Conservation (phyloP, 37 sponge, comb jelly and placozoan species). For the Dysidea cf. avara region DNA sequence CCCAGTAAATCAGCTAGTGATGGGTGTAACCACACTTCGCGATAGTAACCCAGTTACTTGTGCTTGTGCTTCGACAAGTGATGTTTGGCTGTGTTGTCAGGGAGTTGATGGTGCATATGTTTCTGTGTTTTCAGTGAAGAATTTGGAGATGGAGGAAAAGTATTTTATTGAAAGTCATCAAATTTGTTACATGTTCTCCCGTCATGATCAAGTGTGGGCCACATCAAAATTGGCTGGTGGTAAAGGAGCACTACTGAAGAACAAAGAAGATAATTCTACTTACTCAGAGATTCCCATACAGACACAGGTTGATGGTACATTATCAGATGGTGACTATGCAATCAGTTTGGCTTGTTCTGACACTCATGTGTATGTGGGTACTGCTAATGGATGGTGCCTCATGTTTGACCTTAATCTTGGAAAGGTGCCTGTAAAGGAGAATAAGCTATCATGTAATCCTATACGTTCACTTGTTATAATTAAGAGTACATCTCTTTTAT, state of each 20-base stretch:
- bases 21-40: slow-evolving; percentile 51
- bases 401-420: slow-evolving; percentile 26
- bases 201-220: slow-evolving; percentile 73
- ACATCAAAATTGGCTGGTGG: slow-evolving; percentile 11
- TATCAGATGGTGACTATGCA: neutral
- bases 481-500: too few species aligned
- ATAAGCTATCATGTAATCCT: too few species aligned
- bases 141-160: slow-evolving; percentile 46
- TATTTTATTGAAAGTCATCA: slow-evolving; percentile 66
- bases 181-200: slow-evolving; percentile 50
- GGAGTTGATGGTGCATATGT: slow-evolving; percentile 59
- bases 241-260: too few species aligned
- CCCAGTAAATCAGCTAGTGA: slow-evolving; percentile 45
- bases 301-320: too few species aligned
- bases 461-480: too few species aligned
- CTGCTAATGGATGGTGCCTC: slow-evolving; percentile 68
- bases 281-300: too few species aligned
- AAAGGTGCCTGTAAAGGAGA: too few species aligned
- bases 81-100: slow-evolving; percentile 73
- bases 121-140: slow-evolving; percentile 53
- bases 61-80: slow-evolving; percentile 11
- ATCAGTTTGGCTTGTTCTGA: slow-evolving; percentile 52
- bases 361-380: slow-evolving; percentile 54
- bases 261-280: too few species aligned
- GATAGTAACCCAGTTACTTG: too few species aligned